Conservation (phyloP, 1,140 invertebrate genomes). For the Acyrthosiphon pisum region DNA sequence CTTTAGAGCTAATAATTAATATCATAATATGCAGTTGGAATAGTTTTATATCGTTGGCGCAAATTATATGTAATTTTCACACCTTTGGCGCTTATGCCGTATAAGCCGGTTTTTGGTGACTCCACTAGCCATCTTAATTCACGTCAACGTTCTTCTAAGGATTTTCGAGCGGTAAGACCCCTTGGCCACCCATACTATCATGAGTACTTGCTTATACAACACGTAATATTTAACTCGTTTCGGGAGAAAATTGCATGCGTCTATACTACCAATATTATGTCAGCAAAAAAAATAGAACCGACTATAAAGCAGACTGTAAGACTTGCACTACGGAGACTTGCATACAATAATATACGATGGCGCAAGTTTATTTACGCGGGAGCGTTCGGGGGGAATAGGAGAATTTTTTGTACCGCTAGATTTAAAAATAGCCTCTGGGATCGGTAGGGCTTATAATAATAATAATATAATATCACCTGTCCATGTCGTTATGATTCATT, state of each 20-base stretch:
- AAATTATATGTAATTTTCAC: too few species aligned
- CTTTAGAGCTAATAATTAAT: too few species aligned
- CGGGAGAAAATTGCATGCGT: background rate
- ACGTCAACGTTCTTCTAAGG: background rate
- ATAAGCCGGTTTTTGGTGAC: background rate
- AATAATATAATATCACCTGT: conserved; percentile 36
- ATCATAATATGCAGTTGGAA: too few species aligned
- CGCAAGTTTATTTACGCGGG: too few species aligned
- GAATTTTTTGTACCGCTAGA: background rate
- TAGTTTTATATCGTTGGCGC: too few species aligned
- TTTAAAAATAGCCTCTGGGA: background rate
- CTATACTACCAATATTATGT: too few species aligned
- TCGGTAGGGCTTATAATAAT: background rate
- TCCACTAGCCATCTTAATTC: background rate
- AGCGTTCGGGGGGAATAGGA: background rate
- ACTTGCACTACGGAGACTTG: background rate
- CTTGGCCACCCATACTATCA: background rate
- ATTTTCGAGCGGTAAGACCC: background rate
- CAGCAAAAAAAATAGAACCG: background rate
- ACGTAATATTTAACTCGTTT: background rate
- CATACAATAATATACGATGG: background rate
- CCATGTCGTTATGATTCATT: conserved; percentile 21
- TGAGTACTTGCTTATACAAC: background rate
- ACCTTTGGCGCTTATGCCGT: too few species aligned
- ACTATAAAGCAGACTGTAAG: background rate